Base-by-base conservation (phyloP, 2,113 vertebrate genomes). In the Equus przewalskii region DNA sequence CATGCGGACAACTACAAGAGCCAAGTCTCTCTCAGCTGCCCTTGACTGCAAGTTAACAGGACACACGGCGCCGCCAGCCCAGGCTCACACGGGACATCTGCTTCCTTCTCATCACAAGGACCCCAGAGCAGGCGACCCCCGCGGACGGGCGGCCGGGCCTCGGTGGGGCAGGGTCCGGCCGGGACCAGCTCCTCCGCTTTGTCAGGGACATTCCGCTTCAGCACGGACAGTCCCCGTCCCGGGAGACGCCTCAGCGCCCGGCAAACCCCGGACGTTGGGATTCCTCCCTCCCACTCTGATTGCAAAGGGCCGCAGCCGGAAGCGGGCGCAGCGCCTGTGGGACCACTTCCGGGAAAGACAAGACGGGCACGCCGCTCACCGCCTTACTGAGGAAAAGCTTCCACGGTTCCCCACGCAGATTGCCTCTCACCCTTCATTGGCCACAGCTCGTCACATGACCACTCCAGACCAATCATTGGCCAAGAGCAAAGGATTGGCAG, bases 241-340 rank as follows among this genome's bases (percentile, higher is more conserved):
- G 24, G 62, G 30, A 67, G 33, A 67, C 7, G 65, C 65, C 65
- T 13, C 65, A 33, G 65, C 33, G 14, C 65, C 65, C 3, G 30
- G 65, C 65, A 67, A n/a, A 67, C 65, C 65, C 30, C 16, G 30
- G 62, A 33, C 65, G 30, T 67, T 30, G 33, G 65, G 65, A 30
- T 67, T 67, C n/a, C n/a, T 15, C 2, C 19, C 11, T 33, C 51
- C 49, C 1, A n/a, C 21, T 26, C n/a, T 1, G 33, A 22, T 24
- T 26, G n/a, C 76, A 22, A 13, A n/a, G 0, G 28, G 76, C 76
- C 10, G 51, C 65, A 33, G 13, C 2, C 6, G 65, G 65, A 16
- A 18, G 1, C 15, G 6, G 6, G 1, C 3, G 5, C 15, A 6
- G 13, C 51, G 30, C 3, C 65, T 67, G 5, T 14, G 6, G 7